Evolutionary conservation across 2,888 invertebrate species (phyloP).

Genomic region (Hofmannophila pseudospretella): DNA sequence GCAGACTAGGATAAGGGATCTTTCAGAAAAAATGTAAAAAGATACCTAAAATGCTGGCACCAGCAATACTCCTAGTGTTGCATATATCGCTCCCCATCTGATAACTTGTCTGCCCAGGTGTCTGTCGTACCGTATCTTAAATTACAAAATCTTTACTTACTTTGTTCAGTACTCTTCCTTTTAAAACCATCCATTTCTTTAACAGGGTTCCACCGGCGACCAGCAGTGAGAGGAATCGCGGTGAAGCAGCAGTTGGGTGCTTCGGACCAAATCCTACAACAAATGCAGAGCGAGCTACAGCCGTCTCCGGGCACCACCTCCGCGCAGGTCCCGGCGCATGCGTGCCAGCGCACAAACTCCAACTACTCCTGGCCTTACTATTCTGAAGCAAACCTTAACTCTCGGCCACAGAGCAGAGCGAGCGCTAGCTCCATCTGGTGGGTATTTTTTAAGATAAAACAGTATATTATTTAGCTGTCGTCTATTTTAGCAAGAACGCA

Average conservation of each 20-base stretch:
- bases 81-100: too few species aligned
- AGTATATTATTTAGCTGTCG: too few species aligned
- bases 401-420: constrained; percentile 59
- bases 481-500: too few species aligned
- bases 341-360: constrained; percentile 55
- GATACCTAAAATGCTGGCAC: too few species aligned
- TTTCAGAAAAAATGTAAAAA: too few species aligned
- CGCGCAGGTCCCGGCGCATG: constrained; percentile 43
- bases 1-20: too few species aligned
- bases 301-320: constrained; percentile 44
- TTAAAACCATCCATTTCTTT: too few species aligned
- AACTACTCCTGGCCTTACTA: constrained; percentile 82
- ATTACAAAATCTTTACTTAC: too few species aligned
- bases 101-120: too few species aligned
- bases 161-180: too few species aligned
- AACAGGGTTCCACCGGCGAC: constrained; percentile 87
- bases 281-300: constrained; percentile 84
- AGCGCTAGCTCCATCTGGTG: constrained; percentile 61
- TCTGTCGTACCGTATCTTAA: too few species aligned
- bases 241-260: constrained; percentile 89
- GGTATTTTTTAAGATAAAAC: constrained; percentile 19
- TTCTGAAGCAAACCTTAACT: constrained; percentile 76
- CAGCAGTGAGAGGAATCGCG: constrained; percentile 89
- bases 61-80: too few species aligned
- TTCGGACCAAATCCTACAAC: constrained; percentile 88